Base-by-base conservation (phyloP, 2,113 vertebrate species). In the Oriolus oriolus region DNA sequence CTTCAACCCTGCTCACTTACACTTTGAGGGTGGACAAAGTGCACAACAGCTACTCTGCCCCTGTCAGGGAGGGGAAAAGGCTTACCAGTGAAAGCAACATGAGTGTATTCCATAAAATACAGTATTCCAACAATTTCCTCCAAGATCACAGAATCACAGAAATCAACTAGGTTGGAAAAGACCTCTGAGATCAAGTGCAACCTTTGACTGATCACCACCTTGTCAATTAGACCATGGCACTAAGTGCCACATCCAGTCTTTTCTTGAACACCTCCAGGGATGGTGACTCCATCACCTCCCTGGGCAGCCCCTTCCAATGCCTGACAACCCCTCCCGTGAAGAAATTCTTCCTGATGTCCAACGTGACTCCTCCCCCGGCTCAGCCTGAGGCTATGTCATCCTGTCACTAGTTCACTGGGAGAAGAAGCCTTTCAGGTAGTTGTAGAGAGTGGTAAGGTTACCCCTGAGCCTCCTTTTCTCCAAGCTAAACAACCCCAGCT, bases 11-110 rank as follows among this genome's bases (percentile, higher is more conserved):
- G n/a, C 56, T 70, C 74, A 6, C 31, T 41, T 33, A 41, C 15
- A 44, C 45, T 5, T 18, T 35, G 33, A 61, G 31, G 24, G 26
- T 0, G 0, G 37, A 49, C 37, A 41, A 50, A 78, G 49, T 15
- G 3, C 49, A 37, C 60, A 76, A 47, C 68, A 75, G 61, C 23
- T 59, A 27, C 39, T 39, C n/a, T 33, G 11, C 26, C 22, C 21
- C 50, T 33, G 22, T 17, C 3, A 3, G 30, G 35, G 9, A 49
- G 41, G 20, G 35, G 22, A 60, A 69, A 30, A 54, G 16, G 9
- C 14, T 27, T 76, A 39, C 33, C 22, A 53, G 30, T 15, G n/a
- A 91, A 50, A 81, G 63, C 42, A 77, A 50, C 30, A 54, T 6
- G 16, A 37, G 9, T 41, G 35, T 50, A 50, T 69, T 90, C 41